phyloP scores from a whole-genome alignment of 2,113 vertebrate species.

The Heloderma charlesbogerti region DNA sequence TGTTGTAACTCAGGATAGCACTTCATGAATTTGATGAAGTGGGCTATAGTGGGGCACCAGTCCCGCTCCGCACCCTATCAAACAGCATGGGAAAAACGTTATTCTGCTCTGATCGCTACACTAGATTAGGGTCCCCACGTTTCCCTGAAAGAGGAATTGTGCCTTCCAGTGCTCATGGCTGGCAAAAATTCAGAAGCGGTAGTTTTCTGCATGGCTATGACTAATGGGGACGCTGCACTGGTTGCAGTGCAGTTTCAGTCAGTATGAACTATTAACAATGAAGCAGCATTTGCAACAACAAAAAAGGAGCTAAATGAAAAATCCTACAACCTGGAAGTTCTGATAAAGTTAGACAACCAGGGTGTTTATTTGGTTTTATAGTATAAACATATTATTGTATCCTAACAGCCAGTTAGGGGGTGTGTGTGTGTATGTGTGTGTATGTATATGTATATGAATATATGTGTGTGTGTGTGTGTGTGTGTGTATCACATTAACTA shows the following conservation, averaged over 20 bases:
- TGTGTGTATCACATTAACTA: conserved; percentile 72
- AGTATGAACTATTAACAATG: background rate
- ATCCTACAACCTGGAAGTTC: conserved; percentile 42
- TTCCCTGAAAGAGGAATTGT: background rate
- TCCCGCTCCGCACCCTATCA: no score
- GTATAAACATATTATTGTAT: conserved; percentile 44
- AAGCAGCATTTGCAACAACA: background rate
- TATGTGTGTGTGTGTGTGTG: no score
- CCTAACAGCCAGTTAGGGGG: conserved; percentile 67
- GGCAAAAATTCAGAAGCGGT: background rate
- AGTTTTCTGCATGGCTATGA: background rate
- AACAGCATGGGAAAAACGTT: no score
- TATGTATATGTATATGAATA: background rate
- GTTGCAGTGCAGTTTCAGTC: background rate
- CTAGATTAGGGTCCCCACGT: background rate
- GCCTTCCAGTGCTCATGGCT: background rate
- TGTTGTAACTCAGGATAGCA: no score
- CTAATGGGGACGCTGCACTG: background rate
- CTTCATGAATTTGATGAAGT: no score
- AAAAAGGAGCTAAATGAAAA: background rate
- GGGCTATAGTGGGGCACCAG: no score
- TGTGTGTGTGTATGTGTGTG: conserved; percentile 52
- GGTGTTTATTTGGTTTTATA: conserved; percentile 37
- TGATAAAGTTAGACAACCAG: conserved; percentile 39
- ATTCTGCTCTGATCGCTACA: background rate